Base-by-base conservation (phyloP, 2,797 vertebrate genomes). In the Apogon hyalosoma region DNA sequence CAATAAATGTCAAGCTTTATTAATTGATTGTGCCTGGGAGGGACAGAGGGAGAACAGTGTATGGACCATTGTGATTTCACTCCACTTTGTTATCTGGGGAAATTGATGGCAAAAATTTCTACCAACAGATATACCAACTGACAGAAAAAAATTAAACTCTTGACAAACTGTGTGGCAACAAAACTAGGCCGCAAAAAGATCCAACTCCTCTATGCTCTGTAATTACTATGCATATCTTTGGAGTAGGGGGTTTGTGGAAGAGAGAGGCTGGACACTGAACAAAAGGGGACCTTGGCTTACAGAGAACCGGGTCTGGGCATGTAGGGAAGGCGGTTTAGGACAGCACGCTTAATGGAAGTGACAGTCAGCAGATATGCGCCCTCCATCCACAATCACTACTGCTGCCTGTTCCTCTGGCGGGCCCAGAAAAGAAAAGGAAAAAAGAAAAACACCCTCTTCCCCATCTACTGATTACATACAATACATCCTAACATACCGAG, bases 351-450 rank as follows among this genome's bases (percentile, higher is more conserved):
- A 90, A 90, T 88, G 80, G 86, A 90, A 89, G 84, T 90, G 87
- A 91, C 84, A 89, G 85, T 91, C 88, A 85, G 86, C 89, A 91
- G 81, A 92, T 87, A 85, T 43, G 19, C 50, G 12, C 80, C 60
- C 63, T 77, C 68, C 63, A 62, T 63, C 71, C 33, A 4, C 78
- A 87, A 76, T 77, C 55, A 8, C 75, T 72, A 59, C 59, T 2
- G 11, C 73, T 14, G 47, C 70, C 68, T 68, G 53, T 56, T 75
- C 53, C 56, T 82, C 36, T 78, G 74, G 64, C 54, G 6, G 49
- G 55, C 41, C 65, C 4, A 2, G 50, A 75, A 81, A 82, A 76
- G 52, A 85, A 63, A 79, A 53, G 38, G 45, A 64, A 69, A 50
- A 3, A 49, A 38, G 58, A 40, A 47, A 64, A 41, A 41, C 49